Conservation (phyloP, 1,140 invertebrate genomes). For the Babylonia areolata region DNA sequence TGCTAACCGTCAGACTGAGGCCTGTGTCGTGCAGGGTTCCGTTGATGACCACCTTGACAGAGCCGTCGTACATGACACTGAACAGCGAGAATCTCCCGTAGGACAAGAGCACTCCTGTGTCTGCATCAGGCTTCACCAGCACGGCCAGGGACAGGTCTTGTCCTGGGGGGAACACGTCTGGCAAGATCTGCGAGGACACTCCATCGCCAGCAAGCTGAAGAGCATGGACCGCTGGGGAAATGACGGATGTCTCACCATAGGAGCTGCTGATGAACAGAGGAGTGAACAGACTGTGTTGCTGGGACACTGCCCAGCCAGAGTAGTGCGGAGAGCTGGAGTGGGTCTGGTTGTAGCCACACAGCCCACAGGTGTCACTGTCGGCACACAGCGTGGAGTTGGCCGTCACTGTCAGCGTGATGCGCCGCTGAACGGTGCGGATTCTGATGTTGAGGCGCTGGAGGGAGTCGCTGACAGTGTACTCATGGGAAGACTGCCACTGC, state of each 20-base stretch:
- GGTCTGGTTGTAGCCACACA: constrained; percentile 33
- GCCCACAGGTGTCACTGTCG: constrained; percentile 31
- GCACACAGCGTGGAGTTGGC: constrained; percentile 39
- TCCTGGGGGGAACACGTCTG: constrained; percentile 32
- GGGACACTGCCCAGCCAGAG: constrained; percentile 30
- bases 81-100: constrained; percentile 43
- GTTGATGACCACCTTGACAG: constrained; percentile 42
- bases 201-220: constrained; percentile 40
- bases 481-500: constrained; percentile 23
- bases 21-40: constrained; percentile 39
- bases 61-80: constrained; percentile 36
- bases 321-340: constrained; percentile 11
- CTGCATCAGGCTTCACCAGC: constrained; percentile 35
- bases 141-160: constrained; percentile 49
- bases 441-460: constrained; percentile 7
- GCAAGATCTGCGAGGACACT: constrained; percentile 42
- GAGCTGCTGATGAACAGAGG: constrained; percentile 35
- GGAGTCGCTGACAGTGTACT: constrained; percentile 21
- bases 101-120: constrained; percentile 45
- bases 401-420: constrained; percentile 36
- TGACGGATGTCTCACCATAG: constrained; percentile 26
- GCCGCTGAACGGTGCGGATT: constrained; percentile 39
- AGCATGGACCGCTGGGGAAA: constrained; percentile 41
- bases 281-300: constrained; percentile 39
- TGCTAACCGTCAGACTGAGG: constrained; percentile 31